Base-by-base conservation (phyloP, 2,888 invertebrate genomes). In the Pollenia labialis region DNA sequence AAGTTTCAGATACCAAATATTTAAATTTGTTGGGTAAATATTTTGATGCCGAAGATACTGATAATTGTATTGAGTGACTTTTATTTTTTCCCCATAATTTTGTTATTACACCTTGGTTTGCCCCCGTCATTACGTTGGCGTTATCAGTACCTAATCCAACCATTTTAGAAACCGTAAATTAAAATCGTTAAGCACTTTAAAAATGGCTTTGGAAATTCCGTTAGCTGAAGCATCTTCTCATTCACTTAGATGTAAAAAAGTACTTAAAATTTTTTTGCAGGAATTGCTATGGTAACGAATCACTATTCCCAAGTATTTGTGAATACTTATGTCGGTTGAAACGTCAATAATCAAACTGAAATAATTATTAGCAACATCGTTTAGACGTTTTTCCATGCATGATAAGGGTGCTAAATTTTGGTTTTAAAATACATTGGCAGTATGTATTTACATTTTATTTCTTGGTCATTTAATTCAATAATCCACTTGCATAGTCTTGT, bases 141-240 rank as follows among this genome's bases (percentile, higher is more conserved):
- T 80, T 85, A 56, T 85, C 72, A 18, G 72, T 82, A 16, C 75
- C 82, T 69, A 75, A 23, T 2, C 75, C 82, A 40, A 76, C 76
- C 82, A 81, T 75, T n/a, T 69, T 85, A 68, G 74, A 11, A 48
- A 84, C 46, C 66, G 16, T 40, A 77, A 52, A 16, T 77, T 72
- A 56, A 54, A 77, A 64, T 84, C 77, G 6, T 46, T 48, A 40
- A 71, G 42, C 23, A 69, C 68, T 52, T 76, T 60, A 44, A 60
- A 44, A 60, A 82, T 68, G 6, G 82, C 42, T 44, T 23, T 40
- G 40, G n/a, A 48, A 32, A 83, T 77, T 23, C 71, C 64, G 10
- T 71, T 14, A 1, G 72, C 72, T 18, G 69, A 76, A n/a, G 14
- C 64, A 46, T 68, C 58, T 42, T 82, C 69, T 16, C 71, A 60